These are phyloP conservation scores for Sebastes jordani DNA, from an alignment of 2,797 vertebrate genomes.

Conservation along the genomic window DNA sequence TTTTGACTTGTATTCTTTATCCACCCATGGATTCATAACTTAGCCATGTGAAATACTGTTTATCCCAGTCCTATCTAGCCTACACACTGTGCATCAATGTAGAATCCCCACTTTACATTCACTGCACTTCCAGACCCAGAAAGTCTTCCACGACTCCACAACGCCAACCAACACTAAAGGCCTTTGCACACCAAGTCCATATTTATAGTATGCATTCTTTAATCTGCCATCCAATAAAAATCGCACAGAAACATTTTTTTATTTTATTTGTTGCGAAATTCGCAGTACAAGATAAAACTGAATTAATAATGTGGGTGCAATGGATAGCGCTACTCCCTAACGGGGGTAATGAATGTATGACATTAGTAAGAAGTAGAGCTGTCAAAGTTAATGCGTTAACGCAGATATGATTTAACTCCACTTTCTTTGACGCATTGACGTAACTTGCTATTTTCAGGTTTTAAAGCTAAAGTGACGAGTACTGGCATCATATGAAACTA, in stretches of 20 bases:
- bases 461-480: no score
- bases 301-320: neutral
- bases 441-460: no score
- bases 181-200: neutral
- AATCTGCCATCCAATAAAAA: neutral
- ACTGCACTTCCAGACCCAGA: neutral
- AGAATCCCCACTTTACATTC: neutral
- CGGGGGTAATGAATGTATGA: neutral
- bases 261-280: no score
- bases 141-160: neutral
- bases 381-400: no score
- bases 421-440: no score
- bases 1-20: slow-evolving; percentile 5
- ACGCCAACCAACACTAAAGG: no score
- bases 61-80: neutral
- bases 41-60: neutral
- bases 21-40: neutral
- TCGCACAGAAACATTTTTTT: neutral
- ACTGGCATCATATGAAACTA: no score
- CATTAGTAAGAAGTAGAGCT: neutral
- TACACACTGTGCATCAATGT: neutral
- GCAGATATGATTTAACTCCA: no score
- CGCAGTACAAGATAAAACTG: no score
- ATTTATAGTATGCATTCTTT: neutral
- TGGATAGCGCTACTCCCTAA: neutral